These are phyloP conservation scores for Operophtera brumata DNA, from an alignment of 2,888 invertebrate genomes.

Conservation along the genomic window DNA sequence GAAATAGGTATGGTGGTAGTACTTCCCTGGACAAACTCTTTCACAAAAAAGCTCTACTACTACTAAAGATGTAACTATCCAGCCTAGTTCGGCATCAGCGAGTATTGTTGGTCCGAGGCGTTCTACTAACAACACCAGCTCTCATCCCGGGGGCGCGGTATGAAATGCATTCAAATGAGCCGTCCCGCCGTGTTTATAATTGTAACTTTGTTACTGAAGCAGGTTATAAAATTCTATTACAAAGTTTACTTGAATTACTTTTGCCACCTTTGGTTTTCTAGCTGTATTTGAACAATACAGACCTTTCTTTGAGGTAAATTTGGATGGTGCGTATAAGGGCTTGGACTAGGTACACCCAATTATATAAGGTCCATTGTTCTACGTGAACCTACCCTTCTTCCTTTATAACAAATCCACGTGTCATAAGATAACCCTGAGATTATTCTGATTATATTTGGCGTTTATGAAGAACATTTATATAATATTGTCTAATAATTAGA, in stretches of 20 bases:
- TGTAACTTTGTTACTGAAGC: conserved; percentile 2
- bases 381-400: conserved; percentile 33
- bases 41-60: too few species aligned
- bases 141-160: conserved; percentile 24
- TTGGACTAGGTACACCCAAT: conserved; percentile 37
- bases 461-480: neutral
- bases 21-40: too few species aligned
- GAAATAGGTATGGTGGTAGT: too few species aligned
- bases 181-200: conserved; percentile 1
- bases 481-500: too few species aligned
- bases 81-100: conserved; percentile 26
- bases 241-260: conserved; percentile 24
- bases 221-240: conserved; percentile 24
- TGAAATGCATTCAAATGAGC: conserved; percentile 39
- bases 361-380: conserved; percentile 49
- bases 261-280: conserved; percentile 26
- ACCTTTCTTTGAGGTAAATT: conserved; percentile 42
- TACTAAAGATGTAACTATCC: too few species aligned
- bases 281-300: conserved; percentile 47
- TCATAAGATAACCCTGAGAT: conserved; percentile 2
- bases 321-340: conserved; percentile 33
- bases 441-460: conserved; percentile 1
- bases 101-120: conserved; percentile 28
- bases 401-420: conserved; percentile 21
- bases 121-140: conserved; percentile 26